Evolutionary conservation across 1,140 invertebrate genomes (phyloP).

Genomic region (Coboldia fuscipes): DNA sequence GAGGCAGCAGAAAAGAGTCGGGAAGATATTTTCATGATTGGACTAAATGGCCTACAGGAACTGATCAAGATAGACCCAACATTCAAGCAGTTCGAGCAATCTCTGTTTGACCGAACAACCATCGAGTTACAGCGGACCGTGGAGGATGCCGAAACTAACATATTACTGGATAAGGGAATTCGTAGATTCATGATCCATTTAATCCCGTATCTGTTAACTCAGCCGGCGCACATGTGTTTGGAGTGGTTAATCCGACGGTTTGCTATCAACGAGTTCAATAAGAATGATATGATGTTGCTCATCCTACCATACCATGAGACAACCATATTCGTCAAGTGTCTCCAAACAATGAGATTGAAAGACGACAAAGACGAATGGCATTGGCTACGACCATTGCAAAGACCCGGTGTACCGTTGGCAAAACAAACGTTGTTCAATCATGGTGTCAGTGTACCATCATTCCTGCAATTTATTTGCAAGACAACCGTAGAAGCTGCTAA

Average conservation of each 20-base stretch:
- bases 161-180: slow-evolving; percentile 52
- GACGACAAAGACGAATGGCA: slow-evolving; percentile 41
- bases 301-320: slow-evolving; percentile 84
- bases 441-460: slow-evolving; percentile 38
- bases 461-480: slow-evolving; percentile 53
- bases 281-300: slow-evolving; percentile 51
- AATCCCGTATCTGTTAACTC: slow-evolving; percentile 71
- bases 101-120: slow-evolving; percentile 51
- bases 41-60: slow-evolving; percentile 63
- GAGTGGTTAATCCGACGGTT: slow-evolving; percentile 87
- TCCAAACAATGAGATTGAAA: slow-evolving; percentile 52
- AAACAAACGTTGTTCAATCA: slow-evolving; percentile 49
- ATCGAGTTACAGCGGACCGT: slow-evolving; percentile 61
- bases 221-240: slow-evolving; percentile 65
- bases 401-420: slow-evolving; percentile 43
- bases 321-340: slow-evolving; percentile 60
- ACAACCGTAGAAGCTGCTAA: slow-evolving; percentile 40
- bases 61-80: slow-evolving; percentile 43
- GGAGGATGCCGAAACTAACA: slow-evolving; percentile 48
- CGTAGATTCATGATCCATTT: slow-evolving; percentile 56
- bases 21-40: slow-evolving; percentile 66
- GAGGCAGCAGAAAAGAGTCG: slow-evolving; percentile 69
- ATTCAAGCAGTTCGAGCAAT: slow-evolving; percentile 51
- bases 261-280: slow-evolving; percentile 72
- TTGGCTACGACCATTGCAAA: slow-evolving; percentile 54